phyloP scores from a whole-genome alignment of 2,888 invertebrate genomes.

The Gonocerus acuteangulatus region DNA sequence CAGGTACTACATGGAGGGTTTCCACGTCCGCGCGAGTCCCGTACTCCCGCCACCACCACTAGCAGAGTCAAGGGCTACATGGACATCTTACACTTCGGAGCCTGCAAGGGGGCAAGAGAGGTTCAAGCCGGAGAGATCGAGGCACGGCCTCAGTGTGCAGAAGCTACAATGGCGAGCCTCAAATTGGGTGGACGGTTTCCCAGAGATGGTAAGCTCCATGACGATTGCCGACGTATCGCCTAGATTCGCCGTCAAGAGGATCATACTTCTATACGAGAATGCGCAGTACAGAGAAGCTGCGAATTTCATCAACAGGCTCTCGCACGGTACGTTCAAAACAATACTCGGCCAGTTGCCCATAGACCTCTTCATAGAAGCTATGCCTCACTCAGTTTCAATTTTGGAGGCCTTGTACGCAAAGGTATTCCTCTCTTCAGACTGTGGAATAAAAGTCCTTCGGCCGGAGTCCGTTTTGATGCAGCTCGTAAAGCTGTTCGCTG shows the following conservation, averaged over 20 bases:
- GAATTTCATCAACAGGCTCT: conserved; percentile 69
- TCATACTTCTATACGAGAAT: conserved; percentile 77
- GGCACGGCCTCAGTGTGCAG: conserved; percentile 46
- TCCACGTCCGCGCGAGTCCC: conserved; percentile 34
- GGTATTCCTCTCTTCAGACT: conserved; percentile 46
- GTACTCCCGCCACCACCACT: conserved; percentile 40
- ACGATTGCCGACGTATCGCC: conserved; percentile 44
- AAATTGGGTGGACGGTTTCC: conserved; percentile 42
- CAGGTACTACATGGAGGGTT: conserved; percentile 39
- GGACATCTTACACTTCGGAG: conserved; percentile 39
- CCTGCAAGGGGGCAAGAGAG: conserved; percentile 55
- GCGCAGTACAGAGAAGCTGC: conserved; percentile 86
- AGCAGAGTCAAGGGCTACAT: conserved; percentile 39
- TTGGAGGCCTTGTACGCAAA: conserved; percentile 69
- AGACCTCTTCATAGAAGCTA: conserved; percentile 77
- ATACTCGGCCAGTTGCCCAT: conserved; percentile 56
- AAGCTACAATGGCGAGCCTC: conserved; percentile 42
- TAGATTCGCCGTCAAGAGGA: conserved; percentile 47
- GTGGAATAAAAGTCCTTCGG: conserved; percentile 45
- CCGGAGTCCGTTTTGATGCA: conserved; percentile 75
- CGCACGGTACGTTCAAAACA: conserved; percentile 68
- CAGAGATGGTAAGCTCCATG: conserved; percentile 41
- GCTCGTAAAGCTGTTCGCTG: conserved; percentile 67
- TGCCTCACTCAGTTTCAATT: conserved; percentile 79
- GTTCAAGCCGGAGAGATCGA: conserved; percentile 56